These are phyloP conservation scores for Phyllostomus discolor DNA, from an alignment of 2,113 vertebrate species.

Conservation along the genomic window DNA sequence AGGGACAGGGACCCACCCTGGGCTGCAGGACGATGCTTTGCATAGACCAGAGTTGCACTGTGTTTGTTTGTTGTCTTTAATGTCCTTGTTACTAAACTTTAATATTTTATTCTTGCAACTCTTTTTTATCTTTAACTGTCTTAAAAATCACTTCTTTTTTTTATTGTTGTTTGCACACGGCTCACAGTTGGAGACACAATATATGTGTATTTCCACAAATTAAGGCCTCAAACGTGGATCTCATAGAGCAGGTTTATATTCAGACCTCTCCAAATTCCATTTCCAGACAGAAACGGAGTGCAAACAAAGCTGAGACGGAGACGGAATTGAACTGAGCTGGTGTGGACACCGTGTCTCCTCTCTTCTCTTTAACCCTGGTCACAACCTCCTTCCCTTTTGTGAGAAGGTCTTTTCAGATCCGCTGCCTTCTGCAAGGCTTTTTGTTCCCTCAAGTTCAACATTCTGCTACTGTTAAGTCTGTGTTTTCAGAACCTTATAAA, in stretches of 20 bases:
- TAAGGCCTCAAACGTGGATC: neutral
- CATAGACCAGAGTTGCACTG: neutral
- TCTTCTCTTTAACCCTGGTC: neutral
- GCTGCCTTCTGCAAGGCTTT: neutral
- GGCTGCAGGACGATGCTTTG: neutral
- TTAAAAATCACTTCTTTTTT: neutral
- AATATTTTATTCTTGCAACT: neutral
- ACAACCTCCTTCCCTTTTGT: neutral
- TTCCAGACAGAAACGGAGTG: neutral
- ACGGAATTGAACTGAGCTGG: neutral
- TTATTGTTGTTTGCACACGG: neutral
- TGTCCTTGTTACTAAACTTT: constrained; percentile 1
- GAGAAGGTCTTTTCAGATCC: constrained; percentile 9
- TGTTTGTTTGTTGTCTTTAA: neutral
- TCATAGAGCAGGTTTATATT: neutral
- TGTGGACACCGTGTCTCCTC: neutral
- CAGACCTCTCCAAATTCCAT: neutral
- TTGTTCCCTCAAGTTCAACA: neutral
- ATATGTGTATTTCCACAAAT: neutral
- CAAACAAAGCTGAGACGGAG: neutral
- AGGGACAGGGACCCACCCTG: neutral
- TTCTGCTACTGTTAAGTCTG: neutral
- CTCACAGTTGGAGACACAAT: neutral
- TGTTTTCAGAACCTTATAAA: neutral
- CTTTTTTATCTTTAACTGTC: neutral